Base-by-base conservation (phyloP, 2,888 invertebrate genomes). In the Harmothoe impar region DNA sequence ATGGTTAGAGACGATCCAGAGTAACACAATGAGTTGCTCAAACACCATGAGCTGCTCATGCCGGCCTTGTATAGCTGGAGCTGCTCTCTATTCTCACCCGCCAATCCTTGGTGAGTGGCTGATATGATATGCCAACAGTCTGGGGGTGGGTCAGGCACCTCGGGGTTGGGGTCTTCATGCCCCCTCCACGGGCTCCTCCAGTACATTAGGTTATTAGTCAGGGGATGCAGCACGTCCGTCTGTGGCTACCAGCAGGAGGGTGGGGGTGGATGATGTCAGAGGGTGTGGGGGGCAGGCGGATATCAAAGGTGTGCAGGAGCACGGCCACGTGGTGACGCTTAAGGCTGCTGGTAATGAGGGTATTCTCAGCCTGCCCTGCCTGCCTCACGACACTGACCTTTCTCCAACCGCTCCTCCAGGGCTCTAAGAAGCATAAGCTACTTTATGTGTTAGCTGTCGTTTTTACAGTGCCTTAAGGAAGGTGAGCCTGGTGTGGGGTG, bases 121-220 rank as follows among this genome's bases (percentile, higher is more conserved):
- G 43, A 43, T 43, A 43, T 43, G 43, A 43, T 43, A 43, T 43
- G 43, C 43, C 43, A 7, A 10, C 43, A 43, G 43, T 43, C 43
- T 43, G 43, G 43, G 43, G 43, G 43, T 7, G 43, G 10, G 5
- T n/a, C n/a, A n/a, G n/a, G n/a, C n/a, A n/a, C n/a, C n/a, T n/a
- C n/a, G n/a, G n/a, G n/a, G 10, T 10, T 43, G 10, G 43, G 10
- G 43, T 10, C 43, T 43, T 10, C 43, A 43, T 43, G 43, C 43
- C 43, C 43, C 62, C 62, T 62, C 15, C 20, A 20, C 62, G 7
- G 3, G 15, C 62, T 1, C 29, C 72, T 72, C 31, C 29, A 29
- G 29, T 72, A 25, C 72, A 72, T 72, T 72, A 72, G 72, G 72
- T 72, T 72, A 72, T 72, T 72, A 72, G 72, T 72, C 31, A 29